Conservation (phyloP, 64 coral and sea anemone genomes). For the Platygyra sinensis region DNA sequence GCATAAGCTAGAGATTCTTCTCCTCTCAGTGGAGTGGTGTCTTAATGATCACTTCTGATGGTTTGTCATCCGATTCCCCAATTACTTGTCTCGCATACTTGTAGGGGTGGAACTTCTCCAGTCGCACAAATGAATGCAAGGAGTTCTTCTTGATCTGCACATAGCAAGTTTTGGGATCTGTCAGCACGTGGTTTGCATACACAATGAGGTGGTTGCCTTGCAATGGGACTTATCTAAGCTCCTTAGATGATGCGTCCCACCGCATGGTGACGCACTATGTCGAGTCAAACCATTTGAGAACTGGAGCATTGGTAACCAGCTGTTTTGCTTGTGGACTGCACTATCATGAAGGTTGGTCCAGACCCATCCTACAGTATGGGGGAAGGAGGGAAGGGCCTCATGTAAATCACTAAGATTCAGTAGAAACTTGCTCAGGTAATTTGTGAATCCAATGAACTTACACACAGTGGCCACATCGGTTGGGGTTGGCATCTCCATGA, state of each 20-base stretch:
- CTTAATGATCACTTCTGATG: not conserved
- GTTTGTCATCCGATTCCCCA: conserved; percentile 17
- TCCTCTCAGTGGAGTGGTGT: not conserved
- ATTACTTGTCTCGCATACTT: conserved; percentile 5
- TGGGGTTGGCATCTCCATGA: conserved; percentile 16
- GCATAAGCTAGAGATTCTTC: not conserved
- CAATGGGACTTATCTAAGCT: not conserved
- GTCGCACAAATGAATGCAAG: conserved; percentile 7
- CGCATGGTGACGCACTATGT: not conserved
- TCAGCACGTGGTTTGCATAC: not conserved
- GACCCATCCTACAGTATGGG: not conserved
- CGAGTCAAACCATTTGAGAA: not conserved
- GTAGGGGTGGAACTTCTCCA: conserved; percentile 41
- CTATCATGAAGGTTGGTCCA: not conserved
- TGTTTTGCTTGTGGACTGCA: not conserved
- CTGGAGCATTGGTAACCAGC: not conserved
- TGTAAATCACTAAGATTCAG: not conserved
- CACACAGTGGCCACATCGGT: not conserved
- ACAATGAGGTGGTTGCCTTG: conserved; percentile 18
- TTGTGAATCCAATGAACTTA: not conserved
- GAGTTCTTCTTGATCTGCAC: conserved; percentile 35
- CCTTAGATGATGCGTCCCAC: too few relatives aligned
- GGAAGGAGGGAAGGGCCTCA: too few relatives aligned
- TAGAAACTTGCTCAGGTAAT: conserved; percentile 17
- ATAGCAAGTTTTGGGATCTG: not conserved